phyloP scores from a whole-genome alignment of 2,113 vertebrate species.

The Silurus meridionalis region DNA sequence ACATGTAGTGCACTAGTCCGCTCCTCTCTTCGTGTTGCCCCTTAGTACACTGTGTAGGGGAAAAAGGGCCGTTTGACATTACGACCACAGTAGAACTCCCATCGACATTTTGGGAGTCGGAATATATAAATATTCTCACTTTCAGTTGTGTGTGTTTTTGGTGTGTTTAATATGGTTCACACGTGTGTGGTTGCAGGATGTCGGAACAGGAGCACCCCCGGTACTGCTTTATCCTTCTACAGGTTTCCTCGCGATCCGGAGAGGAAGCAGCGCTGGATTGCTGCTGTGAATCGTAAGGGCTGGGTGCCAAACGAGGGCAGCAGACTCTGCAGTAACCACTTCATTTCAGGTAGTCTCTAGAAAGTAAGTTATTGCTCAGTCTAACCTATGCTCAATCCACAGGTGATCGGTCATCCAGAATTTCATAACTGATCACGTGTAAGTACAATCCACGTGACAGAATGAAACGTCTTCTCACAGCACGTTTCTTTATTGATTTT shows the following conservation, averaged over 20 bases:
- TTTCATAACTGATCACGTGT: background rate
- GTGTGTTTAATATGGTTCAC: slow-evolving; percentile 71
- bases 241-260: slow-evolving; percentile 74
- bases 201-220: slow-evolving; percentile 72
- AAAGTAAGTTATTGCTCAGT: background rate
- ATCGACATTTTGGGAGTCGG: slow-evolving; percentile 79
- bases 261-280: slow-evolving; percentile 74
- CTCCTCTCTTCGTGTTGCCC: too few species aligned
- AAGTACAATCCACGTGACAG: background rate
- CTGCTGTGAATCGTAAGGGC: slow-evolving; percentile 73
- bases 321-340: slow-evolving; percentile 73
- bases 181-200: slow-evolving; percentile 76
- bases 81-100: background rate
- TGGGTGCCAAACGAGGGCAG: slow-evolving; percentile 76
- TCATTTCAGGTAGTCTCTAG: slow-evolving; percentile 68
- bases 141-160: background rate
- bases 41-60: background rate
- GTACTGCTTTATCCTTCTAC: slow-evolving; percentile 71
- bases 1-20: background rate
- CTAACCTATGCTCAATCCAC: background rate
- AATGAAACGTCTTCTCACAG: background rate
- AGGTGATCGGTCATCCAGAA: background rate
- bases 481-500: background rate
- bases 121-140: slow-evolving; percentile 45
- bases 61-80: background rate